phyloP scores from a whole-genome alignment of 2,113 vertebrate genomes.

The Ciconia boyciana region DNA sequence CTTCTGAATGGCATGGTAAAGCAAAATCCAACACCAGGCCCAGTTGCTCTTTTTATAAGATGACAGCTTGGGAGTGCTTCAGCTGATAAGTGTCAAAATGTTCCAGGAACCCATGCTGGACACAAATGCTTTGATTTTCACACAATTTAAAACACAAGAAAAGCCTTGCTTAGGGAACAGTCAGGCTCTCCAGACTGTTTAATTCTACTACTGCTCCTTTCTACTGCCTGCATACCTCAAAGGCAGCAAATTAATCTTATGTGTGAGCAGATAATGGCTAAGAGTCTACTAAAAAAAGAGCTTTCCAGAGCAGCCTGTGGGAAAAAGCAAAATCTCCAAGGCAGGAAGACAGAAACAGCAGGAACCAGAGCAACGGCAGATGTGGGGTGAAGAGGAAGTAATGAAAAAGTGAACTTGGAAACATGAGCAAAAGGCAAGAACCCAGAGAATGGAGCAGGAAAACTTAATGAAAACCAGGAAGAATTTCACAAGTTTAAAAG shows the following conservation, averaged over 20 bases:
- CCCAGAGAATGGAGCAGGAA: not conserved
- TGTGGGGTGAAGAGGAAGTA: not conserved
- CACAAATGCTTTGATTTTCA: not conserved
- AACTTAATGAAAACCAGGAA: not conserved
- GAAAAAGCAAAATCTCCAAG: not conserved
- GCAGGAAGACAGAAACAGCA: slow-evolving; percentile 1
- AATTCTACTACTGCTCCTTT: not conserved
- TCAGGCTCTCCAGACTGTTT: not conserved
- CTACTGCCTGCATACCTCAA: not conserved
- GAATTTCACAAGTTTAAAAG: not conserved
- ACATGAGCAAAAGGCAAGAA: not conserved
- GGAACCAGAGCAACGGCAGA: not conserved
- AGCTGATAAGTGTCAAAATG: not conserved
- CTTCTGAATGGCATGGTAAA: not conserved
- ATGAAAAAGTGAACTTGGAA: not conserved
- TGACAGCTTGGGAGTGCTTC: not conserved
- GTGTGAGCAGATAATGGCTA: not conserved
- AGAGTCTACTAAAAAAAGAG: not conserved
- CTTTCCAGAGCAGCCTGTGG: not conserved
- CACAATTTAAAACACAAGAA: not conserved
- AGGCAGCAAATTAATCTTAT: slow-evolving; percentile 31
- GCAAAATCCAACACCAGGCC: not conserved
- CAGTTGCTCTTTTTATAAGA: not conserved
- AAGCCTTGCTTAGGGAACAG: not conserved
- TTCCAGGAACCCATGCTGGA: not conserved